Evolutionary conservation across 2,113 vertebrate species (phyloP), one percentile per base, ranked within the genome.

Genomic region (Campylomormyrus tamandua): DNA sequence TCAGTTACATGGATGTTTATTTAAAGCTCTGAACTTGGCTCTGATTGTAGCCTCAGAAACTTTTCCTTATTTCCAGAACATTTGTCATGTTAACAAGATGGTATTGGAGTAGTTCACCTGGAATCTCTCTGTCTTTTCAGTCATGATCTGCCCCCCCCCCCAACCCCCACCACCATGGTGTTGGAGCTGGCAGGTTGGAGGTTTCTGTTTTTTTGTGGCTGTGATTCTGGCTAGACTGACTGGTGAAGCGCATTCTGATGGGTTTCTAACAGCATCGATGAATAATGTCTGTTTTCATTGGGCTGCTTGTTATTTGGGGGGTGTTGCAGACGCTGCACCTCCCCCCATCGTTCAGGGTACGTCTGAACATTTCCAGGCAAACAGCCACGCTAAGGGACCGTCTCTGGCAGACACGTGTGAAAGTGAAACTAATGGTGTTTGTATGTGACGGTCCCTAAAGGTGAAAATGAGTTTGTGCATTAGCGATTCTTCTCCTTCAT

Each of bases 211-310:
- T 56, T 42, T 80, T 35, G 74, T 17, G 35, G 15, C 45, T 46
- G 21, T 84, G 83, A 84, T 46, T 24, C 24, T 8, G n/a, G 46
- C n/a, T 49, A 42, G 31, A 70, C 53, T 88, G 87, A 74, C 21
- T 31, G n/a, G 39, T 27, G 62, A 2, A 49, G 62, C 74, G 39
- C 45, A 49, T 48, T 88, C 42, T 45, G n/a, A 52, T 70, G 87
- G 39, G 45, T 42, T 5, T 3, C 42, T 48, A 74, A 49, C 42
- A 48, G 58, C 11, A 10, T 46, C 24, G 58, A 74, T 70, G 62
- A 46, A 46, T 88, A 56, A 87, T 74, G 87, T 88, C 62, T 74
- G 58, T 74, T 49, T 74, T 48, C 66, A 48, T 70, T 27, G 53
- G 58, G 58, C 39, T 42, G 9, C 87, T 66, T 58, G 52, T 62